Percentiles rank a stretch among this genome's conserved stretches.
These are phyloP conservation scores for Sebastes fasciatus DNA, from an alignment of 2,113 vertebrate genomes.

Conservation along the genomic window DNA sequence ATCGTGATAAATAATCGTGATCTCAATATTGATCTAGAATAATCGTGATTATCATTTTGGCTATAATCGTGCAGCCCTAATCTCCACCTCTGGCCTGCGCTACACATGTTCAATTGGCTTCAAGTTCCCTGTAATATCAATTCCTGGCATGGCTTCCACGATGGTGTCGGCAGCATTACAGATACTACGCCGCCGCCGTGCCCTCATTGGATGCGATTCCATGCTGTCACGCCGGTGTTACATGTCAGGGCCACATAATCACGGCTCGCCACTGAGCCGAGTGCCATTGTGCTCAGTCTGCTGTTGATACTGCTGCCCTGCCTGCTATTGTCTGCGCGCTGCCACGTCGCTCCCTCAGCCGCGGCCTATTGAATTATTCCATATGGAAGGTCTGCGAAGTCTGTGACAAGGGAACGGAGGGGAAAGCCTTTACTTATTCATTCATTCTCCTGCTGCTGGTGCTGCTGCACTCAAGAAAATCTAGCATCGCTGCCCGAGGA, in stretches of 20 bases:
- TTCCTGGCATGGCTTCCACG: slow-evolving; percentile 11
- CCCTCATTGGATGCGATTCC: slow-evolving; percentile 1
- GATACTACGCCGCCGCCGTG: not conserved
- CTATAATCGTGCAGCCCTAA: too few relatives aligned
- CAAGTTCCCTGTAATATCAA: slow-evolving; percentile 36
- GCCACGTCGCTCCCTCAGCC: slow-evolving; percentile 27
- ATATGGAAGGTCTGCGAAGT: slow-evolving; percentile 55
- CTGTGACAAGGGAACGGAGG: slow-evolving; percentile 47
- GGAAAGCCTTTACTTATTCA: slow-evolving; percentile 77
- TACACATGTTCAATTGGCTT: slow-evolving; percentile 27
- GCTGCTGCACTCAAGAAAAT: slow-evolving; percentile 53
- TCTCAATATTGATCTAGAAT: too few relatives aligned
- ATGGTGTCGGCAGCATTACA: not conserved
- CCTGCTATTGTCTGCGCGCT: slow-evolving; percentile 26
- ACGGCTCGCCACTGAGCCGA: not conserved
- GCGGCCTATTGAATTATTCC: slow-evolving; percentile 58
- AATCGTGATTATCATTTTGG: too few relatives aligned
- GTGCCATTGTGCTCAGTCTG: slow-evolving; percentile 22
- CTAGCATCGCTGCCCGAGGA: slow-evolving; percentile 26
- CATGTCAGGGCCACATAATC: slow-evolving; percentile 46
- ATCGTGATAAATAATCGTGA: too few relatives aligned
- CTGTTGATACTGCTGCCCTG: slow-evolving; percentile 4
- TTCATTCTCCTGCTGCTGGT: slow-evolving; percentile 50
- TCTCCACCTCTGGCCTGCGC: slow-evolving; percentile 26
- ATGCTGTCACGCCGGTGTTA: not conserved